A percentile compares a stretch with the other conserved stretches of the same genome.
These are phyloP conservation scores for Oscheius onirici DNA, from an alignment of 2,888 invertebrate genomes.

Conservation along the genomic window DNA sequence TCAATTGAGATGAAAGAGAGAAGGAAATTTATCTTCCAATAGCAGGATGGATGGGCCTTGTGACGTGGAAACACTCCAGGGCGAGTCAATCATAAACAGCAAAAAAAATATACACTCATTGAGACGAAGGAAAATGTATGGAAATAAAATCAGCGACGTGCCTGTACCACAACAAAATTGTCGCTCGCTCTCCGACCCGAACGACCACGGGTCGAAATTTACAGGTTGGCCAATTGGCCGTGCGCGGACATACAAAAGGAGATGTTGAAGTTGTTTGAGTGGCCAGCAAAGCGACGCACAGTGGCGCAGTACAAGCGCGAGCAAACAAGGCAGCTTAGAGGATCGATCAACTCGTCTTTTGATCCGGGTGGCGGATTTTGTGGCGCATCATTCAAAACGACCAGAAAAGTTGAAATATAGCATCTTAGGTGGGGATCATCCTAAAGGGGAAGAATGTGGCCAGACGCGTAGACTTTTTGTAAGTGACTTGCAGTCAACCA, in stretches of 20 bases:
- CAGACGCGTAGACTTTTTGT: constrained; percentile 16
- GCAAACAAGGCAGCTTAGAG: constrained; percentile 27
- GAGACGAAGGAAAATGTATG: too few relatives aligned
- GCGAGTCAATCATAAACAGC: too few relatives aligned
- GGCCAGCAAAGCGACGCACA: constrained; percentile 30
- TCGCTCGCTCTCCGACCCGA: too few relatives aligned
- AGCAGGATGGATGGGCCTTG: too few relatives aligned
- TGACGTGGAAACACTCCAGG: too few relatives aligned
- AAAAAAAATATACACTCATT: too few relatives aligned
- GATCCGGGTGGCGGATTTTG: constrained; percentile 7
- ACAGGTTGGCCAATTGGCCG: background rate
- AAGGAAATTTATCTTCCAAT: too few relatives aligned
- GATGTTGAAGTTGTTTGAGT: constrained; percentile 30
- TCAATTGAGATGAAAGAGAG: too few relatives aligned
- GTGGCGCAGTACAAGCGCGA: constrained; percentile 26
- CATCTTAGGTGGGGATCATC: background rate
- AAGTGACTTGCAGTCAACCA: constrained; percentile 14
- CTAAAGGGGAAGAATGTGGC: background rate
- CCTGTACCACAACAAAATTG: too few relatives aligned
- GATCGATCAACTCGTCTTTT: constrained; percentile 24
- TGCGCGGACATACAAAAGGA: constrained; percentile 27
- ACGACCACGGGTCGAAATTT: too few relatives aligned
- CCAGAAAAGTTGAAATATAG: background rate
- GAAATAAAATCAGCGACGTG: too few relatives aligned
- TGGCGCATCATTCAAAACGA: background rate